Conservation (phyloP, 2,113 vertebrate species). For the Gobius niger region DNA sequence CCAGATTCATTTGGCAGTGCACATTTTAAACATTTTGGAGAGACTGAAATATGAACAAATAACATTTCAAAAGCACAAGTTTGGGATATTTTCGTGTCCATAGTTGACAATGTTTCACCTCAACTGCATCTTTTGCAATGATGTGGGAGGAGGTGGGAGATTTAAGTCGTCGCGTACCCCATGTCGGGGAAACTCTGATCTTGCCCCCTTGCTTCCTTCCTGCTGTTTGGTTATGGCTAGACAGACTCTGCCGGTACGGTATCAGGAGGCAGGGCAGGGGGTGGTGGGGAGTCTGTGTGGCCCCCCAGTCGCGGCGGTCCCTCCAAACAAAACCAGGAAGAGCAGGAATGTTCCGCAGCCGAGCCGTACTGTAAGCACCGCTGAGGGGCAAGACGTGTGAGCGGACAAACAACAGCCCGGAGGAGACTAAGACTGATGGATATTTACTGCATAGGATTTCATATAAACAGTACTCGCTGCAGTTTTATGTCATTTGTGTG, state of each 20-base stretch:
- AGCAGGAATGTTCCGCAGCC: conserved; percentile 75
- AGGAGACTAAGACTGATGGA: background rate
- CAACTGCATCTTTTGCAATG: too few species aligned
- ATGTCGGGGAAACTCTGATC: background rate
- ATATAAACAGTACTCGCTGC: too few species aligned
- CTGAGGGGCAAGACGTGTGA: conserved; percentile 18
- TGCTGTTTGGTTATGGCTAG: conserved; percentile 36
- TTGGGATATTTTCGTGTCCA: too few species aligned
- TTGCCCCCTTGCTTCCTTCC: conserved; percentile 46
- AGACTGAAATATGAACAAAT: too few species aligned
- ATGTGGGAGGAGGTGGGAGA: too few species aligned
- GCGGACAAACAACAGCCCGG: conserved; percentile 16
- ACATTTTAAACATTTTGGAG: too few species aligned
- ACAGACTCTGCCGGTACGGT: conserved; percentile 45
- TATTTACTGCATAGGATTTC: background rate
- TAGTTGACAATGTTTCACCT: too few species aligned
- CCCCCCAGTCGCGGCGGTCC: conserved; percentile 50
- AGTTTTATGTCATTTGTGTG: too few species aligned
- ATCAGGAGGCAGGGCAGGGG: conserved; percentile 29
- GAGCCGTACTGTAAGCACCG: conserved; percentile 72
- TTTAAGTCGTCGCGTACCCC: too few species aligned
- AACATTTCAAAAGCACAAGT: too few species aligned
- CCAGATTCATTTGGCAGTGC: too few species aligned
- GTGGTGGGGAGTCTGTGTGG: conserved; percentile 29
- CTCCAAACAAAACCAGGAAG: conserved; percentile 86